Evolutionary conservation across 2,888 invertebrate species (phyloP).

Genomic region (Melanophora roralis): DNA sequence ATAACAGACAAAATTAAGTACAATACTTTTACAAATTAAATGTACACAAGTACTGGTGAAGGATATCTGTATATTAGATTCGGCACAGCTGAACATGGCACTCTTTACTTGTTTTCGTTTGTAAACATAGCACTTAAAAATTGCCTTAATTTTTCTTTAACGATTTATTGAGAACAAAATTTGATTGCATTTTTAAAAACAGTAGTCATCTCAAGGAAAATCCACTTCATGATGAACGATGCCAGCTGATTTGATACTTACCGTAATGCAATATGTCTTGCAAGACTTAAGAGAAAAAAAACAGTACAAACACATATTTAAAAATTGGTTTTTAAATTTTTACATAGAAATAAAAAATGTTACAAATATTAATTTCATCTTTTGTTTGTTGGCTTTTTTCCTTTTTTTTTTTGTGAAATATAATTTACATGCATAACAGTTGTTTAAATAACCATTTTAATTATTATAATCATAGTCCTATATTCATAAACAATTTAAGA

Average conservation of each 20-base stretch:
- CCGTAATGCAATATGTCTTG: neutral
- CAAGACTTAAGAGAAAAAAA: neutral
- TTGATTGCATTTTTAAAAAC: constrained; percentile 37
- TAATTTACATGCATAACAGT: too few relatives aligned
- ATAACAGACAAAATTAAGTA: too few relatives aligned
- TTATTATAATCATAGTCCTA: too few relatives aligned
- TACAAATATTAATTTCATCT: too few relatives aligned
- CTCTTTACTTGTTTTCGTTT: neutral
- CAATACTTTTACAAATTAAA: too few relatives aligned
- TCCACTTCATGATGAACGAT: constrained; percentile 41
- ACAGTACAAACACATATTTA: neutral
- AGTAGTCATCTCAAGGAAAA: constrained; percentile 36
- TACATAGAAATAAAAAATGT: constrained; percentile 15
- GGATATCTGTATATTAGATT: too few relatives aligned
- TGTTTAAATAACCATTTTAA: too few relatives aligned
- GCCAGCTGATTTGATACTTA: constrained; percentile 47
- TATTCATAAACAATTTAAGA: too few relatives aligned
- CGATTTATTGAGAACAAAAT: constrained; percentile 36
- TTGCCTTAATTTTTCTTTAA: neutral
- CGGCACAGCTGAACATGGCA: too few relatives aligned
- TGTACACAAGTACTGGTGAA: too few relatives aligned
- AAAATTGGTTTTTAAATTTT: constrained; percentile 17
- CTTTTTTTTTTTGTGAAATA: constrained; percentile 13
- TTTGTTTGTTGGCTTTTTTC: too few relatives aligned
- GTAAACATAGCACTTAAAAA: too few relatives aligned